Conservation (phyloP, 2,797 vertebrate species). For the Anabas testudineus region DNA sequence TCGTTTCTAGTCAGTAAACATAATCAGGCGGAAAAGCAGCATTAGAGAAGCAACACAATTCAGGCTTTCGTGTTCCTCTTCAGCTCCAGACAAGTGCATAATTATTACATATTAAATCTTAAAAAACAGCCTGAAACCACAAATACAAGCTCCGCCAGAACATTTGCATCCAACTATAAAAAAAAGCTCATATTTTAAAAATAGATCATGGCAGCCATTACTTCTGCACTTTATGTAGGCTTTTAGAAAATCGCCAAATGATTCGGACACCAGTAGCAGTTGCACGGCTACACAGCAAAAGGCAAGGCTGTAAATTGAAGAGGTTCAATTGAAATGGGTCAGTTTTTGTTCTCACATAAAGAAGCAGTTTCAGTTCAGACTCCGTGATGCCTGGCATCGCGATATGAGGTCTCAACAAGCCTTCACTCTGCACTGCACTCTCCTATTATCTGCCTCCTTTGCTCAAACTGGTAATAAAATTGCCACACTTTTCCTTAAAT, state of each 20-base stretch:
- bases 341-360: conserved; percentile 10
- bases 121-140: conserved; percentile 21
- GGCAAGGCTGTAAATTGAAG: conserved; percentile 27
- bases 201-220: neutral
- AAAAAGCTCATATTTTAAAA: conserved; percentile 23
- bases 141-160: neutral
- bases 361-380: conserved; percentile 14
- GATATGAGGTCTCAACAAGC: conserved; percentile 3
- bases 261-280: neutral
- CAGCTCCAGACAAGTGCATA: conserved; percentile 18
- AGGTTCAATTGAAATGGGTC: neutral
- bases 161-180: neutral
- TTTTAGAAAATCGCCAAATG: conserved; percentile 29
- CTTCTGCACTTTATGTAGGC: neutral
- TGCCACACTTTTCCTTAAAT: conserved; percentile 1
- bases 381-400: conserved; percentile 4
- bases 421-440: neutral
- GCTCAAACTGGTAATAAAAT: conserved; percentile 8
- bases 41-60: neutral
- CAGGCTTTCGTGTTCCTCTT: conserved; percentile 14
- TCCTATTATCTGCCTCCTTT: conserved; percentile 3
- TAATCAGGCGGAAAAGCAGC: conserved; percentile 17
- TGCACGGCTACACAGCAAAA: conserved; percentile 27
- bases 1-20: conserved; percentile 17
- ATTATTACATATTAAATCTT: conserved; percentile 30